phyloP scores from a whole-genome alignment of 1,140 invertebrate species.

The Physella acuta region DNA sequence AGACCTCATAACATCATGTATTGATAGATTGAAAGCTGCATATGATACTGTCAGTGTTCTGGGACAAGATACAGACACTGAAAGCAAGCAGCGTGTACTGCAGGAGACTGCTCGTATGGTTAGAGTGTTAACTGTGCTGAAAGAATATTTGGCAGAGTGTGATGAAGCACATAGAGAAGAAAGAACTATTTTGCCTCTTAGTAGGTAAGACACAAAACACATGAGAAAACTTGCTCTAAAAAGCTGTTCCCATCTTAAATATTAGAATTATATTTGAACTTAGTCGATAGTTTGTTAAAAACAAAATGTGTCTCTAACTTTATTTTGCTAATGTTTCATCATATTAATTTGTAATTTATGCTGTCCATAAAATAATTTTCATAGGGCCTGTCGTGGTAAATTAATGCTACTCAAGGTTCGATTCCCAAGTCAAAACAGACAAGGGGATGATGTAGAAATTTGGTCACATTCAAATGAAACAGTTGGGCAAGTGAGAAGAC shows the following conservation, averaged over 20 bases:
- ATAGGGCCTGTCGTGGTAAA: constrained; percentile 83
- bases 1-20: constrained; percentile 85
- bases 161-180: constrained; percentile 89
- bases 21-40: constrained; percentile 82
- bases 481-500: constrained; percentile 75
- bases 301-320: too few species aligned
- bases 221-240: too few species aligned
- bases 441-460: constrained; percentile 89
- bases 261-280: too few species aligned
- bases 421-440: constrained; percentile 85
- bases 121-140: constrained; percentile 88
- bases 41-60: constrained; percentile 67
- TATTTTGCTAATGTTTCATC: too few species aligned
- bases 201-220: constrained; percentile 69
- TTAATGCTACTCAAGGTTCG: constrained; percentile 83
- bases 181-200: constrained; percentile 82
- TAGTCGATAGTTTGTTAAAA: too few species aligned
- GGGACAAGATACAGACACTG: constrained; percentile 60
- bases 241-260: too few species aligned
- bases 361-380: too few species aligned
- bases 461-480: constrained; percentile 94
- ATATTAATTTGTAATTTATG: too few species aligned
- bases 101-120: constrained; percentile 88
- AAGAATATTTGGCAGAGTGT: constrained; percentile 94
- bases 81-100: constrained; percentile 62